phyloP scores from a whole-genome alignment of 2,797 vertebrate genomes.

The Malurus splendens region DNA sequence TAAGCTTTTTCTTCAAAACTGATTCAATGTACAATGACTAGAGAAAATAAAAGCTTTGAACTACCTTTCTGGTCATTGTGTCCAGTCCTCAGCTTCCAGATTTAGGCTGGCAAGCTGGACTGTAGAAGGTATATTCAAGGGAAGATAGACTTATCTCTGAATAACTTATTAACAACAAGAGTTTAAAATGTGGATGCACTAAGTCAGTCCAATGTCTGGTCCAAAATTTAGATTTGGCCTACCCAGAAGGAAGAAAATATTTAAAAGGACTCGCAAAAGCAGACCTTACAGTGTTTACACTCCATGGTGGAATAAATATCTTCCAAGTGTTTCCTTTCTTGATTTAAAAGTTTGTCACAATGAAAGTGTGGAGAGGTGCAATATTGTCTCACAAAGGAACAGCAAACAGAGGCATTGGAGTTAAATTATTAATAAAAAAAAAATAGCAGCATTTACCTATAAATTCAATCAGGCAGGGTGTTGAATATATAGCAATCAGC shows the following conservation, averaged over 20 bases:
- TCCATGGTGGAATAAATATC: neutral
- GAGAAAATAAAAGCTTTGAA: neutral
- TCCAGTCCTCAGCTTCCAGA: neutral
- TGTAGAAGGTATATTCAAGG: neutral
- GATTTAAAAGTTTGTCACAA: neutral
- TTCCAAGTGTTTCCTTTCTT: neutral
- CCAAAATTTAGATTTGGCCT: neutral
- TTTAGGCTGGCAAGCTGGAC: neutral
- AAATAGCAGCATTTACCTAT: neutral
- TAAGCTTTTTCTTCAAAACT: neutral
- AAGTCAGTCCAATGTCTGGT: neutral
- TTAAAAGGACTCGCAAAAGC: neutral
- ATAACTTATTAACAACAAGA: neutral
- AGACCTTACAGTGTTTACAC: neutral
- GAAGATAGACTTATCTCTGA: neutral
- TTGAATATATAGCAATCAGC: neutral
- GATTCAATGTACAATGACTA: neutral
- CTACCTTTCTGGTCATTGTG: neutral
- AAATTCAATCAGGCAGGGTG: neutral
- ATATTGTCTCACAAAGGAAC: neutral
- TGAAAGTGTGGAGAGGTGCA: neutral
- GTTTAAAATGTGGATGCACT: neutral
- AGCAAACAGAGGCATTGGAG: neutral
- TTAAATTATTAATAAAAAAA: neutral
- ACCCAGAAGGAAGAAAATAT: neutral